A percentile compares a stretch with the other conserved stretches of the same genome.
Conservation (phyloP, 2,113 vertebrate genomes). For the Heterotilapia buettikoferi region DNA sequence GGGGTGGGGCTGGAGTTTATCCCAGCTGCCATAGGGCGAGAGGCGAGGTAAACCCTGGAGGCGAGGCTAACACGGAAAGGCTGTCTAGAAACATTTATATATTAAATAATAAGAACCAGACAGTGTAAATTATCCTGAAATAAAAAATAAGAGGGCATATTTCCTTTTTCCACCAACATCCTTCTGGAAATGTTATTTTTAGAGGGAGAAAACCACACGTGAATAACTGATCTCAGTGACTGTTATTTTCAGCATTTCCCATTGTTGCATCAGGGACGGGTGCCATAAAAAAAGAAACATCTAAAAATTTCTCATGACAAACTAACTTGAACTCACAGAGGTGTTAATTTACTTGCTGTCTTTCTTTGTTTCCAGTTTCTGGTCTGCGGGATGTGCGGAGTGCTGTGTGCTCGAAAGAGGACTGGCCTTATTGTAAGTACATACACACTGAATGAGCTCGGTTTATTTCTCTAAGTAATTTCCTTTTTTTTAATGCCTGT, state of each 20-base stretch:
- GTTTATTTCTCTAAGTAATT: not conserved
- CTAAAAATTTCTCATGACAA: not conserved
- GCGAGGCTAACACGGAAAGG: not conserved
- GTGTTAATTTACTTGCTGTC: constrained; percentile 5
- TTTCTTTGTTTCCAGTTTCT: constrained; percentile 80
- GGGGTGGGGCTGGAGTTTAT: not conserved
- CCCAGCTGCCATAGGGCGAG: not conserved
- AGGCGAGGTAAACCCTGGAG: not conserved
- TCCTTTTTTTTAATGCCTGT: not conserved
- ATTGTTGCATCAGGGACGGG: not conserved
- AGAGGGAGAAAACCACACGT: not conserved
- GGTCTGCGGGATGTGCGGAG: constrained; percentile 92
- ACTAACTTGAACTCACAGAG: not conserved
- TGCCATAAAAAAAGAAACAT: not conserved
- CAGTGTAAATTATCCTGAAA: not conserved
- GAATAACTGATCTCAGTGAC: not conserved
- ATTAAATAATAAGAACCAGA: not conserved
- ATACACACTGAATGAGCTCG: not conserved
- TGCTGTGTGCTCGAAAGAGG: constrained; percentile 93
- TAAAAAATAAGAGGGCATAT: not conserved
- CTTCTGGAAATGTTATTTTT: not conserved
- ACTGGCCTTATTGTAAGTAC: constrained; percentile 94
- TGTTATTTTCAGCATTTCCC: not conserved
- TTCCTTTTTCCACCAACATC: not conserved
- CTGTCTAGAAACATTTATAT: not conserved